phyloP scores from a whole-genome alignment of 2,113 vertebrate genomes.

The Sus scrofa region DNA sequence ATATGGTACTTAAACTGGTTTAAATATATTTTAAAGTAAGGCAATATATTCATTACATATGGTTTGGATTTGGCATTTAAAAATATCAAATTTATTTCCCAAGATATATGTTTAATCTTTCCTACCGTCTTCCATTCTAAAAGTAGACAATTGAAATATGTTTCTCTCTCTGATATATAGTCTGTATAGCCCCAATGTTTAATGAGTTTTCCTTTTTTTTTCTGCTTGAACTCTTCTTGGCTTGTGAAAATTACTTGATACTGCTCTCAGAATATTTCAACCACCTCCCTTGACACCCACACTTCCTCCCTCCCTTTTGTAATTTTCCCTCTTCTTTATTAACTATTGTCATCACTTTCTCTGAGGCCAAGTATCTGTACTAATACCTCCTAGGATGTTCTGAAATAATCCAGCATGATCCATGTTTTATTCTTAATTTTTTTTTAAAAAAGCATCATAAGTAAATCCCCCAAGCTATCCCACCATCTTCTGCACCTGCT shows the following conservation, averaged over 20 bases:
- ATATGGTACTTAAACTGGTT: conserved; percentile 28
- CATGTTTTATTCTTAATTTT: conserved; percentile 14
- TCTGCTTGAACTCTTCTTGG: not conserved
- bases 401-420: not conserved
- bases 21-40: conserved; percentile 56
- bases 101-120: conserved; percentile 62
- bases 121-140: conserved; percentile 12
- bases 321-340: not conserved
- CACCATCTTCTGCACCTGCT: not conserved
- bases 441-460: not conserved
- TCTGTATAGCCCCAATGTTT: not conserved
- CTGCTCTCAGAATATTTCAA: not conserved
- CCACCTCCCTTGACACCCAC: not conserved
- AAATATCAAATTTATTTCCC: conserved; percentile 58
- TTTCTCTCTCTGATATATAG: conserved; percentile 32
- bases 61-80: conserved; percentile 48
- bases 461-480: conserved; percentile 16
- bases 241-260: not conserved
- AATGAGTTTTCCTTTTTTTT: not conserved
- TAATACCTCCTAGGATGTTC: not conserved
- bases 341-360: not conserved
- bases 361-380: not conserved
- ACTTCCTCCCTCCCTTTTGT: not conserved
- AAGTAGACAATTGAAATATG: conserved; percentile 51
- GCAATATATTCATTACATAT: conserved; percentile 54